phyloP scores from a whole-genome alignment of 2,113 vertebrate species.

The Anoura caudifer region DNA sequence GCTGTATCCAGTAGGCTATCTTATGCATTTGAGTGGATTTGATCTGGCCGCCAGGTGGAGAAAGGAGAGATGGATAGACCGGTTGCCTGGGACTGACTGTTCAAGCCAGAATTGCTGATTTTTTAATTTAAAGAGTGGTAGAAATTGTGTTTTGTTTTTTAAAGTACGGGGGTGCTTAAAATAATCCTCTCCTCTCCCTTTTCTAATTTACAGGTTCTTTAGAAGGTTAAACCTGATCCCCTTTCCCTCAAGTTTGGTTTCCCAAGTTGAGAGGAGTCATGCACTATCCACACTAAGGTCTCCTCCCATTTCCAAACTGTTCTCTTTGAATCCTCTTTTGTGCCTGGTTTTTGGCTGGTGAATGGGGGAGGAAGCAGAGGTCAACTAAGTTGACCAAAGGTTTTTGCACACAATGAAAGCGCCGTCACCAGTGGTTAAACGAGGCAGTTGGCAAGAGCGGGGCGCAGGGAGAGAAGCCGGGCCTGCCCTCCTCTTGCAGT shows the following conservation, averaged over 20 bases:
- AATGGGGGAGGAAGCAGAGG: background rate
- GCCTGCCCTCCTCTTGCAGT: accelerated
- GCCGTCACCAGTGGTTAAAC: background rate
- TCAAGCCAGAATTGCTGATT: background rate
- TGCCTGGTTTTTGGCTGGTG: background rate
- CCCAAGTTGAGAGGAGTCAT: background rate
- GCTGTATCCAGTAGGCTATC: background rate
- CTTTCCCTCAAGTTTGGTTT: background rate
- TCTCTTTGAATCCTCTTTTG: background rate
- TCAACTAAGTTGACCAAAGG: background rate
- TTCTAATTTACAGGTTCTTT: background rate
- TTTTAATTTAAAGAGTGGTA: background rate
- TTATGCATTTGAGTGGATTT: background rate
- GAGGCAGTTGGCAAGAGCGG: accelerated
- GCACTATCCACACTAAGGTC: background rate
- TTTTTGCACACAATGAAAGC: background rate
- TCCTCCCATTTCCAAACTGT: background rate
- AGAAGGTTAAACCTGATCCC: background rate
- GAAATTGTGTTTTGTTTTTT: background rate
- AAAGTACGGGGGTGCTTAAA: background rate
- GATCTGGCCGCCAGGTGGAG: background rate
- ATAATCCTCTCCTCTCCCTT: background rate
- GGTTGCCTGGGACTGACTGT: background rate
- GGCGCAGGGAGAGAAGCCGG: accelerated
- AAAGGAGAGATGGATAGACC: background rate